phyloP scores from a whole-genome alignment of 2,113 vertebrate genomes.

The Pelodiscus sinensis region DNA sequence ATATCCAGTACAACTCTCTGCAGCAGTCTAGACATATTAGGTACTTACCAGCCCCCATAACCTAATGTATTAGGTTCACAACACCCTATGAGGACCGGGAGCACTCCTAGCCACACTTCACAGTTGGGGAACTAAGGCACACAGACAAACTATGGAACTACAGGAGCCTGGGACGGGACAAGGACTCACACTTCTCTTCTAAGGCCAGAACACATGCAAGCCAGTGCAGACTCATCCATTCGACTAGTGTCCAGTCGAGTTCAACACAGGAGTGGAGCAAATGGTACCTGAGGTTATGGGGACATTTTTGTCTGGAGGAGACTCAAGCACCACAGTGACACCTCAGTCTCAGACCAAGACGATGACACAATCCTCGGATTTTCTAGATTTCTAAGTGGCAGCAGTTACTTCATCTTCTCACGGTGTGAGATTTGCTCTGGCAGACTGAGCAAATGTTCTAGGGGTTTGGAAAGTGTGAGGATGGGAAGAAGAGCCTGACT shows the following conservation, averaged over 20 bases:
- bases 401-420: not conserved
- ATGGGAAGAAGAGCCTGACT: not conserved
- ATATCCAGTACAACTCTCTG: not conserved
- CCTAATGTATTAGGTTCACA: not conserved
- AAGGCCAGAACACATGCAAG: not conserved
- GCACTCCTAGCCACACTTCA: not conserved
- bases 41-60: not conserved
- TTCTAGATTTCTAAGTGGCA: not conserved
- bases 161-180: rapidly evolving
- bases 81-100: not conserved
- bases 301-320: not conserved
- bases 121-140: not conserved
- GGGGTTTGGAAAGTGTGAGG: not conserved
- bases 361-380: slow-evolving; percentile 5
- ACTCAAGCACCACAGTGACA: not conserved
- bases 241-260: not conserved
- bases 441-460: slow-evolving; percentile 1
- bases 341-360: not conserved
- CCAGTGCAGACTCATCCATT: not conserved
- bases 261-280: not conserved
- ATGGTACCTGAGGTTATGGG: not conserved
- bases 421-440: not conserved
- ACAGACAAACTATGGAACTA: not conserved
- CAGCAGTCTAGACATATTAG: not conserved
- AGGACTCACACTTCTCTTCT: not conserved